Conservation (phyloP, 2,113 vertebrate species). For the Oncorhynchus masou region DNA sequence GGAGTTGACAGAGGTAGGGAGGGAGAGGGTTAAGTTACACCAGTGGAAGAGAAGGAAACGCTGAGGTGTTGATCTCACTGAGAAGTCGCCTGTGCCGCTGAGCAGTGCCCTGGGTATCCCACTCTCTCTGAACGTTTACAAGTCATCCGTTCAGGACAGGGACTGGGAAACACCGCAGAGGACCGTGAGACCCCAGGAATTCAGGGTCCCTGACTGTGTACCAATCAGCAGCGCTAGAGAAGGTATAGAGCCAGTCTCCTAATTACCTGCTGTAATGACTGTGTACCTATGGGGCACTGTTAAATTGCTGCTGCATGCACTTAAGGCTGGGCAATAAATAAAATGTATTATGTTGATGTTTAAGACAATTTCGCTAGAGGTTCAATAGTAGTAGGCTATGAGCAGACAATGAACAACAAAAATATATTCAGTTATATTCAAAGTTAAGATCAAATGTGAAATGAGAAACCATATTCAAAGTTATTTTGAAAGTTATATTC, state of each 20-base stretch:
- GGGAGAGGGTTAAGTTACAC: conserved; percentile 23
- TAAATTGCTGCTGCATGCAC: neutral
- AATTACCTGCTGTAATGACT: neutral
- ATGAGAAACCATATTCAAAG: no score
- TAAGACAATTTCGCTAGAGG: neutral
- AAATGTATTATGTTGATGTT: neutral
- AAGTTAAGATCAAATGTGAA: neutral
- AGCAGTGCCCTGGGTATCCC: neutral
- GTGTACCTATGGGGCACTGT: neutral
- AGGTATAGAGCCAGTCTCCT: conserved; percentile 9
- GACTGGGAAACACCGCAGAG: no score
- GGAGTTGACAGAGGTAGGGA: neutral
- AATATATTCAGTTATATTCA: no score
- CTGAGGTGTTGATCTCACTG: conserved; percentile 29
- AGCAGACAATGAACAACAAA: no score
- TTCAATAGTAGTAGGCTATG: neutral
- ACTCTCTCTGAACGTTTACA: conserved; percentile 15
- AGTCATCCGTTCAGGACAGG: neutral
- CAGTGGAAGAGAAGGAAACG: neutral
- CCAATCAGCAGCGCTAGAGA: neutral
- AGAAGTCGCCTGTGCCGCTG: conserved; percentile 11
- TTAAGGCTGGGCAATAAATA: neutral
- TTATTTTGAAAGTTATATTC: no score
- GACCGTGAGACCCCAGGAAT: neutral
- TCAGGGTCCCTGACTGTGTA: neutral